Base-by-base conservation (phyloP, 2,797 vertebrate genomes). In the Aplochiton taeniatus region DNA sequence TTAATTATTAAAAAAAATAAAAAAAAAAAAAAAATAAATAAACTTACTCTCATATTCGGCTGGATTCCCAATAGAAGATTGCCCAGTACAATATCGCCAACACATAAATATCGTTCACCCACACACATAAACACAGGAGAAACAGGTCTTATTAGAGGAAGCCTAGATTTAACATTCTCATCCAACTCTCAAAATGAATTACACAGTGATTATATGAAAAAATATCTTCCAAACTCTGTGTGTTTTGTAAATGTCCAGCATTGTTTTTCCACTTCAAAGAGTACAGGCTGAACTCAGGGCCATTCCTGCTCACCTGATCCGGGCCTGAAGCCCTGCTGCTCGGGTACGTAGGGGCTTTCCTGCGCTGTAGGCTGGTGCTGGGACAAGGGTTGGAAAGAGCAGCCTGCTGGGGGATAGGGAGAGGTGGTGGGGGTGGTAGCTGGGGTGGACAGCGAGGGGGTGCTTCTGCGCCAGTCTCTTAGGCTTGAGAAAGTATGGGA, bases 401-500 rank as follows among this genome's bases (percentile, higher is more conserved):
- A 94, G 47, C 83, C 83, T 43, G 91, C 89, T 82, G 92, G 90
- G 50, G 91, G 92, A 80, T 87, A 93, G 0, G 90, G 91, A 0
- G 93, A 92, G 16, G 88, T 91, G 65, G 82, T 75, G 44, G 94
- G 93, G 45, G 93, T 92, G 73, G 90, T 91, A 61, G 80, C 83
- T 44, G 93, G 93, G 88, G 84, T 94, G 94, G 55, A 90, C 91
- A 86, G 87, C 82, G 90, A 92, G 8, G 78, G 81, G 65, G 92
- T 92, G 84, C 92, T 94, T 86, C 90, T 90, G 75, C 89, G 91
- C 89, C 95, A 96, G 72, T 98, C 95, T 72, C 94, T 90, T 61
- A 95, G 90, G 88, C 94, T 96, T 88, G 94, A 94, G 84, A 98
- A 97, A 82, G 94, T 97, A 90, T 95, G 95, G 76, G 95, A 96